Evolutionary conservation across 2,797 vertebrate species (phyloP).

Genomic region (Antrozous pallidus): DNA sequence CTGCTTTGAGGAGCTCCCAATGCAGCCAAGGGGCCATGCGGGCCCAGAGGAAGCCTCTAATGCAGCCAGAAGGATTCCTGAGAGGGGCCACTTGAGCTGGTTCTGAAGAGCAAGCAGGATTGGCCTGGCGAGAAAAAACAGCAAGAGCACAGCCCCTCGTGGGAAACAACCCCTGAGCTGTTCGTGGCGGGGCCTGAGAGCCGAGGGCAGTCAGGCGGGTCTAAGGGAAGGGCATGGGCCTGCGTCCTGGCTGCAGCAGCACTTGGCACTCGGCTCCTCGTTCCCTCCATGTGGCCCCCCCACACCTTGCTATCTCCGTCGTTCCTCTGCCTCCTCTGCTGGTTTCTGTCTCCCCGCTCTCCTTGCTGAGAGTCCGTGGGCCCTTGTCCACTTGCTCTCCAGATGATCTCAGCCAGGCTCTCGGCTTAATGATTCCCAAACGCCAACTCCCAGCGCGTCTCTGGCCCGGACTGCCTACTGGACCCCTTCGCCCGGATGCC

Average conservation of each 20-base stretch:
- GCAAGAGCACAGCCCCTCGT: not conserved
- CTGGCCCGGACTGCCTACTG: not conserved
- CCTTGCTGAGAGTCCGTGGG: not conserved
- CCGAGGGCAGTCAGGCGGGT: not conserved
- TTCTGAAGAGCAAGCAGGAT: not conserved
- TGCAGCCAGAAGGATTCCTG: not conserved
- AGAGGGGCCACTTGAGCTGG: not conserved
- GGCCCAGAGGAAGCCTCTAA: not conserved
- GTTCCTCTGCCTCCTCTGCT: not conserved
- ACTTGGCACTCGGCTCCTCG: not conserved
- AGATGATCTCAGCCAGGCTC: not conserved
- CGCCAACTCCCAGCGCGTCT: not conserved
- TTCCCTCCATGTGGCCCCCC: not conserved
- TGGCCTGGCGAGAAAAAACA: accelerated
- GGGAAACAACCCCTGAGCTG: not conserved
- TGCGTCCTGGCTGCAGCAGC: too few relatives aligned
- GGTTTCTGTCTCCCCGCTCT: not conserved
- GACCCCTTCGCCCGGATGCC: not conserved
- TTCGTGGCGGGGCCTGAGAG: accelerated
- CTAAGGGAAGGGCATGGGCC: not conserved
- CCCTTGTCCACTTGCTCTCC: not conserved
- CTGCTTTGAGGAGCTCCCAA: not conserved
- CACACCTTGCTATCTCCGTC: not conserved
- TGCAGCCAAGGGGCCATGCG: not conserved
- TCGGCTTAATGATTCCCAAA: not conserved